These are phyloP conservation scores for Herpailurus yagouaroundi DNA, from an alignment of 2,113 vertebrate species.

Conservation along the genomic window DNA sequence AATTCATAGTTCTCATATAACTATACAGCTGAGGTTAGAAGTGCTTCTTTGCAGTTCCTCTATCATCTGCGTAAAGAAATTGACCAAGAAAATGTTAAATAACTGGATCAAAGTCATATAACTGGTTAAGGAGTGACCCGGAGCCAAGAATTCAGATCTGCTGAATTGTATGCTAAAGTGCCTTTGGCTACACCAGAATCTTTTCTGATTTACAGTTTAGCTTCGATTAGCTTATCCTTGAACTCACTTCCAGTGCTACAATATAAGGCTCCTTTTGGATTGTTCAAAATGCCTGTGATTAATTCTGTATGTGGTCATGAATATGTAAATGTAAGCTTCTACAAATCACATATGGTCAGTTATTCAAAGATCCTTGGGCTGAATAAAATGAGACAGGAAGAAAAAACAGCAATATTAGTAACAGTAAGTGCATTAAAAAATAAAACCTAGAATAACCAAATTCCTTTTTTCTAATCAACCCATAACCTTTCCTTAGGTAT, in stretches of 20 bases:
- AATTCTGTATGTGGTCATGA: constrained; percentile 57
- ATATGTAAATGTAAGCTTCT: constrained; percentile 57
- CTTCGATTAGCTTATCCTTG: constrained; percentile 58
- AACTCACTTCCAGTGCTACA: constrained; percentile 48
- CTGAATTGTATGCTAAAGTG: constrained; percentile 4
- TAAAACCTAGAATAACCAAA: background rate
- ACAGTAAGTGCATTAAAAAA: background rate
- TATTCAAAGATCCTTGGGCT: constrained; percentile 25
- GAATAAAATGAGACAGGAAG: constrained; percentile 9
- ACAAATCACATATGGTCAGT: background rate
- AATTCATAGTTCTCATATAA: background rate
- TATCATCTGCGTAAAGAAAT: background rate
- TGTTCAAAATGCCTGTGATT: constrained; percentile 50
- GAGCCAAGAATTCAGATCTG: background rate
- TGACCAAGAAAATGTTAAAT: background rate
- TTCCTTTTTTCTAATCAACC: background rate
- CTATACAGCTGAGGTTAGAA: background rate
- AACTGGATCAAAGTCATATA: background rate
- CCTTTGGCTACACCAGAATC: background rate
- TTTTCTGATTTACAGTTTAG: constrained; percentile 44
- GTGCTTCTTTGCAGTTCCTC: background rate
- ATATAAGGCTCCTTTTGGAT: constrained; percentile 54
- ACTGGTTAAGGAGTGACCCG: background rate
- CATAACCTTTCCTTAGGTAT: background rate
- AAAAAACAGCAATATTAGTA: background rate